Base-by-base conservation (phyloP, 2,797 vertebrate genomes). In the Phylloscopus collybita region DNA sequence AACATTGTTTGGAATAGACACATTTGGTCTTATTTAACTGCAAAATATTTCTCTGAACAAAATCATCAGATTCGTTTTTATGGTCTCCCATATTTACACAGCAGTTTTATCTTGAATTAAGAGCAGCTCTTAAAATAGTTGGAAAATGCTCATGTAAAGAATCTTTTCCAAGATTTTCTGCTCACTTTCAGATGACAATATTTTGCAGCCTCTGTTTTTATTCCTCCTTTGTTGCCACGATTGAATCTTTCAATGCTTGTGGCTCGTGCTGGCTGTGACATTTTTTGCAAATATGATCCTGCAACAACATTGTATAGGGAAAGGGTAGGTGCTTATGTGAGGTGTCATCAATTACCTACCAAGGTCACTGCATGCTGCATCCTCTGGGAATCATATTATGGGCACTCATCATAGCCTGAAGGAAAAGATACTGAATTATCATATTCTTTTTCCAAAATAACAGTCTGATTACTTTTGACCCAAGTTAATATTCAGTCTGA, bases 251-350 rank as follows among this genome's bases (percentile, higher is more conserved):
- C 56, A 91, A 40, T 27, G 47, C 40, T 40, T 19, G 47, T 80
- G 40, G 47, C n/a, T 93, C 8, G 1, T 78, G 82, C 84, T 83
- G 69, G 60, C 81, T 88, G 74, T 56, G 61, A 72, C 62, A 89
- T 30, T 89, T 91, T 95, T 94, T 90, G 84, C 44, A 89, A 92
- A 95, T 54, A 67, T 45, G 93, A 95, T 91, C 71, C 92, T 71
- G 54, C n/a, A 93, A 72, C 26, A 80, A 49, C 19, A 75, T 11
- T 61, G 54, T 8, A 36, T 1, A 62, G 36, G 80, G 29, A 22
- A 86, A 90, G 65, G 70, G 47, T n/a, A 76, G 89, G 81, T 49
- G 72, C 72, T 94, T 57, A 51, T 42, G 32, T 61, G 81, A 95
- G 67, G 71, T 79, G 65, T 83, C 72, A 83, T 86, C 86, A 79